A percentile compares a stretch with the other conserved stretches of the same genome.
These are phyloP conservation scores for Hypomecis atomaria DNA, from an alignment of 2,888 invertebrate species.

Conservation along the genomic window DNA sequence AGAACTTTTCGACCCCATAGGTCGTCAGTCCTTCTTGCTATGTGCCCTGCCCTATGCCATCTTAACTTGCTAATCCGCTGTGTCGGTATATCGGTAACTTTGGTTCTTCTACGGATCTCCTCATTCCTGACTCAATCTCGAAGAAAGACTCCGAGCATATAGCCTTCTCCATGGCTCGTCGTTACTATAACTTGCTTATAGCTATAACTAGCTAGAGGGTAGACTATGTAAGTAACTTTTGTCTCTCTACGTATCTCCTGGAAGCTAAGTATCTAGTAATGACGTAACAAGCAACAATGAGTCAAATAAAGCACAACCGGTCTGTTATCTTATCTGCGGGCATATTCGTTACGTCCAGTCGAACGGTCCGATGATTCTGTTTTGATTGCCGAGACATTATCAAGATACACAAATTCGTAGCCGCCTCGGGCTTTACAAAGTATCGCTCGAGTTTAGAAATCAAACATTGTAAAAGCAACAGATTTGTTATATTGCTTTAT, in stretches of 20 bases:
- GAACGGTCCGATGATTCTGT: conserved; percentile 52
- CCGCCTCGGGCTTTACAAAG: conserved; percentile 19
- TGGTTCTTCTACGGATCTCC: too few species aligned
- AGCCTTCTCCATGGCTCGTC: background rate
- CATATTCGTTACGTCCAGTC: conserved; percentile 49
- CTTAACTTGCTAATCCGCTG: too few species aligned
- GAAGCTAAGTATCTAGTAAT: too few species aligned
- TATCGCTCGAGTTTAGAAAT: conserved; percentile 1
- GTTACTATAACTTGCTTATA: too few species aligned
- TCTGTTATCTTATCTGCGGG: conserved; percentile 48
- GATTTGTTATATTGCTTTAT: background rate
- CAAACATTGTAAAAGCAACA: background rate
- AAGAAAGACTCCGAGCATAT: background rate
- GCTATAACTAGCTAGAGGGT: too few species aligned
- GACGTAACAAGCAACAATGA: conserved; percentile 23
- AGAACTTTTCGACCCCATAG: too few species aligned
- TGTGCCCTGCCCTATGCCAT: too few species aligned
- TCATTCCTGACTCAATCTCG: too few species aligned
- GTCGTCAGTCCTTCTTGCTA: too few species aligned
- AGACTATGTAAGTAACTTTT: too few species aligned
- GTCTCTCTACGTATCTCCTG: too few species aligned
- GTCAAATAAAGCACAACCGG: conserved; percentile 29
- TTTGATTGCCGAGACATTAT: conserved; percentile 46
- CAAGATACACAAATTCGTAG: conserved; percentile 30
- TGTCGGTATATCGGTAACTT: too few species aligned